Conservation (phyloP, 2,797 vertebrate species). For the Monodelphis domestica region DNA sequence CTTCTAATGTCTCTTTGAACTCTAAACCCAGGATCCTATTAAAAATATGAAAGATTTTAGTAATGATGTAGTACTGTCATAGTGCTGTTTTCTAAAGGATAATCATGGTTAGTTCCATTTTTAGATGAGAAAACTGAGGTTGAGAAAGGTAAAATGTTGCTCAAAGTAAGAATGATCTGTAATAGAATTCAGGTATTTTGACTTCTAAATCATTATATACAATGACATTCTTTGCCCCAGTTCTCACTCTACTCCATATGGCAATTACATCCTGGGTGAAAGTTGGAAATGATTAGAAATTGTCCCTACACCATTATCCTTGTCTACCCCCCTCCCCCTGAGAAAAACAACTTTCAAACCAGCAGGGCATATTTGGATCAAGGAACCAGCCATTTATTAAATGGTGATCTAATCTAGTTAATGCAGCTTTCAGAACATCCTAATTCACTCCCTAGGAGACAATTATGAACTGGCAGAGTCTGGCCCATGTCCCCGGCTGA, state of each 20-base stretch:
- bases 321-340: neutral
- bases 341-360: neutral
- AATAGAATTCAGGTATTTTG: neutral
- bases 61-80: neutral
- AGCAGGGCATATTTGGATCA: neutral
- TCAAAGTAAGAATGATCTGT: neutral
- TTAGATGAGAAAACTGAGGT: neutral
- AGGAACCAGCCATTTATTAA: neutral
- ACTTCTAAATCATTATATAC: neutral
- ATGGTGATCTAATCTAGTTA: neutral
- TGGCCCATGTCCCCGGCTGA: neutral
- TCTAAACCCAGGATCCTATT: neutral
- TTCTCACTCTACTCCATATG: neutral
- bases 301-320: neutral
- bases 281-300: neutral
- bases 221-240: neutral
- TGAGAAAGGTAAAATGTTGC: neutral
- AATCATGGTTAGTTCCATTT: neutral
- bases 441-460: neutral
- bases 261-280: neutral
- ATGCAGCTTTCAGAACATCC: constrained; percentile 6
- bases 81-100: neutral
- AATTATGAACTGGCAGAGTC: neutral
- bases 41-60: neutral
- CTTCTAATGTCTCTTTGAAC: neutral